Base-by-base conservation (phyloP, 2,888 invertebrate genomes). In the Drosophila kuntzei region DNA sequence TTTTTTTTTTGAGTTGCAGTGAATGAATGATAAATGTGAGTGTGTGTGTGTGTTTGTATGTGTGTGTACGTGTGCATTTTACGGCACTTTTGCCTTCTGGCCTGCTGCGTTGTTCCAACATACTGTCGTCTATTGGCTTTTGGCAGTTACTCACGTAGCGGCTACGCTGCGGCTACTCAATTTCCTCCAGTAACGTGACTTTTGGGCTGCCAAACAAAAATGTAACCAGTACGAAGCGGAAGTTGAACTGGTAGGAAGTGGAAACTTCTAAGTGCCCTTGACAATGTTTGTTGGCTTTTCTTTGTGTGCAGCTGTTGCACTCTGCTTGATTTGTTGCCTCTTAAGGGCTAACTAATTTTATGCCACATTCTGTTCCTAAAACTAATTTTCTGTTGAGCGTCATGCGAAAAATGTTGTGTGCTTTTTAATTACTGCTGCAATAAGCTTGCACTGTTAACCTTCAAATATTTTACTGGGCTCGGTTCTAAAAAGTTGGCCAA, bases 81-180 rank as follows among this genome's bases (percentile, higher is more conserved):
- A 87, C 82, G 67, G 76, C 41, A 41, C 25, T 36, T 49, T 61
- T 58, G 51, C 34, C 55, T 39, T 9, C 16, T 39, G 14, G 4
- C 3, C 14, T 36, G n/a, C 34, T 7, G 14, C 36, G n/a, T 14
- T 39, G 39, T 18, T 44, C 27, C 34, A 61, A 54, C 76, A 55
- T 69, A 74, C 70, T 78, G 81, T 69, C 71, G 69, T 82, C 58
- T 79, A 79, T 82, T 80, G 88, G 73, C 88, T 85, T 71, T 65
- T 71, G 60, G 71, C 61, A 53, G 46, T 53, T 46, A 53, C 62
- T 66, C 82, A 83, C 89, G 82, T 82, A 77, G 50, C 11, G 49
- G 50, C 68, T 51, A 39, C 49, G 36, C 50, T 62, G 55, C 39
- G 71, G 65, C 74, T 68, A 71, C 81, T 78, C 50, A 71, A 78